These are phyloP conservation scores for Calameuta pallipes DNA, from an alignment of 2,888 invertebrate species.

Conservation along the genomic window DNA sequence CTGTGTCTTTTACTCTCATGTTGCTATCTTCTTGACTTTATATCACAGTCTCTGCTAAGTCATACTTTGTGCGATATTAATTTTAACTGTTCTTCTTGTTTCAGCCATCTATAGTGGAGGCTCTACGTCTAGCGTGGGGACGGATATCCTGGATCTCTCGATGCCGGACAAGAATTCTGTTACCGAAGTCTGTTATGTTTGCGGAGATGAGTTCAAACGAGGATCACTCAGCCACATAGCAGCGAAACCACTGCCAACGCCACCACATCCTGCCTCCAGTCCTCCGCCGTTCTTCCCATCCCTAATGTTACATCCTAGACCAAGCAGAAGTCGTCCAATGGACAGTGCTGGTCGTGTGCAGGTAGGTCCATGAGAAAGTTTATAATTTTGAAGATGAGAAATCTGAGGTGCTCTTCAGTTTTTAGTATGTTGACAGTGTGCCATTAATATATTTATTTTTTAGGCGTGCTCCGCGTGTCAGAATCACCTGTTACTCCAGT, in stretches of 20 bases:
- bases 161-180: conserved; percentile 94
- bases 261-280: conserved; percentile 55
- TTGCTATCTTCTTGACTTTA: background rate
- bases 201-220: conserved; percentile 87
- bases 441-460: conserved; percentile 45
- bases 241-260: conserved; percentile 69
- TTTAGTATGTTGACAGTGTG: background rate
- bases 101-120: conserved; percentile 61
- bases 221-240: conserved; percentile 81
- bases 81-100: conserved; percentile 22
- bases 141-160: conserved; percentile 87
- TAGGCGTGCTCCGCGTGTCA: conserved; percentile 88
- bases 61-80: conserved; percentile 17
- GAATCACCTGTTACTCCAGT: conserved; percentile 87
- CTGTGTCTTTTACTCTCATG: background rate
- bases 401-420: background rate
- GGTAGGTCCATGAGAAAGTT: conserved; percentile 43
- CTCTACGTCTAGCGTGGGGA: conserved; percentile 72
- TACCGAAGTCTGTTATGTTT: conserved; percentile 91
- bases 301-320: conserved; percentile 81
- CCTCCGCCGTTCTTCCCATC: conserved; percentile 76
- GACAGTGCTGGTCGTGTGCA: conserved; percentile 79
- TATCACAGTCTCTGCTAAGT: conserved; percentile 25
- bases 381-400: background rate
- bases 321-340: conserved; percentile 87